These are phyloP conservation scores for Mormyrus lacerda DNA, from an alignment of 2,113 vertebrate species.

Conservation along the genomic window DNA sequence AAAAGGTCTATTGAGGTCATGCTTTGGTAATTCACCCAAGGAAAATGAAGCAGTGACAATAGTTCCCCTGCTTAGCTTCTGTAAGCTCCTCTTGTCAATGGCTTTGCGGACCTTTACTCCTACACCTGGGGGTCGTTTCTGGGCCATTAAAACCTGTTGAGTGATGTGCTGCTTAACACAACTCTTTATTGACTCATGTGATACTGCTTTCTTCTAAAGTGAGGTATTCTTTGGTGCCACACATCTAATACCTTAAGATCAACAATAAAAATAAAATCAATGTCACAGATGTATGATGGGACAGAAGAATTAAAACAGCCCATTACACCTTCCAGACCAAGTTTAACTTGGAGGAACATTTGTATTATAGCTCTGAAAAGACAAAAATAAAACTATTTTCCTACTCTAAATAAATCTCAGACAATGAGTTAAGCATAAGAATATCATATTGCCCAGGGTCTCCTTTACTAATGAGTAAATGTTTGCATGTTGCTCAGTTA, in stretches of 20 bases:
- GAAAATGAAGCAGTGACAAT: neutral
- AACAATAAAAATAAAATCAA: neutral
- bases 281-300: neutral
- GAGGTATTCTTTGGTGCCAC: neutral
- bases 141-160: neutral
- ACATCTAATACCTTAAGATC: neutral
- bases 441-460: conserved; percentile 54
- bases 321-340: conserved; percentile 14
- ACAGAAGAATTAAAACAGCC: neutral
- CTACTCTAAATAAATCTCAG: conserved; percentile 51
- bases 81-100: neutral
- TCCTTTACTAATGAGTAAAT: conserved; percentile 62
- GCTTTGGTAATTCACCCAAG: neutral
- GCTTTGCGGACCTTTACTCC: neutral
- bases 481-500: conserved; percentile 68
- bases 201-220: neutral
- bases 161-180: neutral
- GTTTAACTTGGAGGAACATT: conserved; percentile 26
- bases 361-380: conserved; percentile 36
- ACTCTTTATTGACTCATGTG: neutral
- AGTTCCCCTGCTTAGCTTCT: neutral
- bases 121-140: neutral
- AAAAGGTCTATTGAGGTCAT: conserved; percentile 13
- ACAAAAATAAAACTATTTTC: conserved; percentile 48
- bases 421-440: conserved; percentile 53